These are phyloP conservation scores for Eretmochelys imbricata DNA, from an alignment of 2,113 vertebrate species.

Conservation along the genomic window DNA sequence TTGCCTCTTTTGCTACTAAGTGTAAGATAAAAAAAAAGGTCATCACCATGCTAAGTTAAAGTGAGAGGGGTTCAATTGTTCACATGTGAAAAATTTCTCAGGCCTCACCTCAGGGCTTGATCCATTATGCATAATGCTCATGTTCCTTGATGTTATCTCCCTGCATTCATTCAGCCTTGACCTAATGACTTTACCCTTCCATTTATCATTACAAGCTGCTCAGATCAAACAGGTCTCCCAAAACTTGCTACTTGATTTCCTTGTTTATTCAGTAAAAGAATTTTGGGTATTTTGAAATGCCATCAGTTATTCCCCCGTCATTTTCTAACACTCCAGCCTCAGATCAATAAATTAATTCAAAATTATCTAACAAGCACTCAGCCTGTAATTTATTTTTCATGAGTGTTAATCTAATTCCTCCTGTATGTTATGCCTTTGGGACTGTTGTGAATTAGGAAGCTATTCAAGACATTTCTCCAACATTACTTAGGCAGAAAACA, in stretches of 20 bases:
- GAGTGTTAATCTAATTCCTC: slow-evolving; percentile 43
- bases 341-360: slow-evolving; percentile 35
- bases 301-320: not conserved
- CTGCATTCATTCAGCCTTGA: not conserved
- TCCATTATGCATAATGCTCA: not conserved
- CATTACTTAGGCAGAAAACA: slow-evolving; percentile 2
- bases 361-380: slow-evolving; percentile 32
- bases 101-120: not conserved
- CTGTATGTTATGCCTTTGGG: not conserved
- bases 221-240: not conserved
- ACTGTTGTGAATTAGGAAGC: not conserved
- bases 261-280: not conserved
- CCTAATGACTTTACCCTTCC: not conserved
- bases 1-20: not conserved
- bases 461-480: not conserved
- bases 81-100: not conserved
- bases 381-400: slow-evolving; percentile 26
- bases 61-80: not conserved
- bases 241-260: not conserved
- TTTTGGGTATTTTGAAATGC: accelerated
- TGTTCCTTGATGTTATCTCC: not conserved
- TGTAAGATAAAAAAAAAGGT: not conserved
- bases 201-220: accelerated
- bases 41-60: not conserved
- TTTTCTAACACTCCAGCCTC: not conserved